A percentile compares a stretch with the other conserved stretches of the same genome.
Evolutionary conservation across 2,797 vertebrate genomes (phyloP).

Genomic region (Rachycentron canadum): DNA sequence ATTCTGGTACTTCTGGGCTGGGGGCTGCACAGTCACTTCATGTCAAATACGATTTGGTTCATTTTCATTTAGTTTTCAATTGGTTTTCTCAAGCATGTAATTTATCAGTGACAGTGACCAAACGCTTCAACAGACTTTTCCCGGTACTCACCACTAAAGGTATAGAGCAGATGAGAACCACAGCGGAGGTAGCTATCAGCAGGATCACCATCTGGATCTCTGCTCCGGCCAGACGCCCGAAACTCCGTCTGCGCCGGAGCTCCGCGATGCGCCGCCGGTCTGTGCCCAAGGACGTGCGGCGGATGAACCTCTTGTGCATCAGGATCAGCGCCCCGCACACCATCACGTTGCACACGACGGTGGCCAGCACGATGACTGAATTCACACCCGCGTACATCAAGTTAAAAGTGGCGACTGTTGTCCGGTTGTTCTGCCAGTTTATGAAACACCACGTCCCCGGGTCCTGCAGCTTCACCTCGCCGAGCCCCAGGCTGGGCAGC

Average conservation of each 20-base stretch:
- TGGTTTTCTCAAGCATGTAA: background rate
- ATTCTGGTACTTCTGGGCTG: no score
- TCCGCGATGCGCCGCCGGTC: conserved; percentile 87
- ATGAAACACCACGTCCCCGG: conserved; percentile 95
- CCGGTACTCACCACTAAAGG: conserved; percentile 93
- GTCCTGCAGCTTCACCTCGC: conserved; percentile 85
- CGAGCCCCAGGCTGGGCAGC: conserved; percentile 91
- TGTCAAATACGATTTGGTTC: rapidly evolving
- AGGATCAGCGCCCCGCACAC: conserved; percentile 95
- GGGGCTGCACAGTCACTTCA: background rate
- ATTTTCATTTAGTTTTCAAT: background rate
- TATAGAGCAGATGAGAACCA: conserved; percentile 97
- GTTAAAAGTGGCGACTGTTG: conserved; percentile 87
- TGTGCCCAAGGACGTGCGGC: conserved; percentile 93
- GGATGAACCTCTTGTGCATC: conserved; percentile 95
- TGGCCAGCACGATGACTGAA: conserved; percentile 91
- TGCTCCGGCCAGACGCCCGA: conserved; percentile 91
- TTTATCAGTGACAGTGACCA: no score
- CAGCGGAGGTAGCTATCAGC: conserved; percentile 93
- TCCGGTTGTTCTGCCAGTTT: conserved; percentile 89
- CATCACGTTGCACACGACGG: conserved; percentile 93
- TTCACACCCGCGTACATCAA: conserved; percentile 95
- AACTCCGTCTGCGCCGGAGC: conserved; percentile 90
- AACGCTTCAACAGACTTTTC: no score
- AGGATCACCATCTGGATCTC: conserved; percentile 99